phyloP scores from a whole-genome alignment of 92 coral and sea anemone species.

The Phenganax subtilis region DNA sequence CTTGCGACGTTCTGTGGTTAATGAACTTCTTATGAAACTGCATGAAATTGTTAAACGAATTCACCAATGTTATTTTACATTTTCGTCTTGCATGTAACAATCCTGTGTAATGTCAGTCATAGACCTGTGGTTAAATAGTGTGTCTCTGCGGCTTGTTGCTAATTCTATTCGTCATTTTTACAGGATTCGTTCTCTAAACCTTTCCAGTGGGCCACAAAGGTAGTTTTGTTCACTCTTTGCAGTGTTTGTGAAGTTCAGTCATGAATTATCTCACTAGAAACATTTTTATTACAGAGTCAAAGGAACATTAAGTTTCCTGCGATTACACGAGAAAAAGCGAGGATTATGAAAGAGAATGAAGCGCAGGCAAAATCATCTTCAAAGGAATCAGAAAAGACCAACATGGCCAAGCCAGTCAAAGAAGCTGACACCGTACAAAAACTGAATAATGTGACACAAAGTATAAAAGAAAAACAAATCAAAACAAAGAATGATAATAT shows the following conservation, averaged over 20 bases:
- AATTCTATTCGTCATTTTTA: neutral
- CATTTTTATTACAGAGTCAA: conserved; percentile 19
- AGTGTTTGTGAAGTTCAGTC: neutral
- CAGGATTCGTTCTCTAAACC: conserved; percentile 32
- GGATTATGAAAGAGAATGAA: neutral
- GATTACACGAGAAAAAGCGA: conserved; percentile 11
- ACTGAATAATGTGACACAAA: conserved; percentile 20
- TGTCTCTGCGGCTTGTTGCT: neutral
- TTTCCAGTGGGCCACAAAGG: conserved; percentile 38
- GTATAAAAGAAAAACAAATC: conserved; percentile 32
- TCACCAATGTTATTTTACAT: no score
- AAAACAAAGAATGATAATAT: conserved; percentile 25
- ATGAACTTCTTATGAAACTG: no score
- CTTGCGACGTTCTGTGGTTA: no score
- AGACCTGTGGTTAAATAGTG: no score
- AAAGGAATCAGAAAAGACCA: neutral
- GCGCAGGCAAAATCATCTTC: neutral
- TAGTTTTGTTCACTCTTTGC: neutral
- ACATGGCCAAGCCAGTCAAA: neutral
- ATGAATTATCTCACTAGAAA: neutral
- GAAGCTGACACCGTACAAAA: conserved; percentile 13
- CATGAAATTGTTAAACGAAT: no score
- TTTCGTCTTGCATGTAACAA: no score
- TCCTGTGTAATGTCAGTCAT: no score
- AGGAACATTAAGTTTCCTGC: conserved; percentile 18